These are phyloP conservation scores for Ormia ochracea DNA, from an alignment of 2,888 invertebrate genomes.

Conservation along the genomic window DNA sequence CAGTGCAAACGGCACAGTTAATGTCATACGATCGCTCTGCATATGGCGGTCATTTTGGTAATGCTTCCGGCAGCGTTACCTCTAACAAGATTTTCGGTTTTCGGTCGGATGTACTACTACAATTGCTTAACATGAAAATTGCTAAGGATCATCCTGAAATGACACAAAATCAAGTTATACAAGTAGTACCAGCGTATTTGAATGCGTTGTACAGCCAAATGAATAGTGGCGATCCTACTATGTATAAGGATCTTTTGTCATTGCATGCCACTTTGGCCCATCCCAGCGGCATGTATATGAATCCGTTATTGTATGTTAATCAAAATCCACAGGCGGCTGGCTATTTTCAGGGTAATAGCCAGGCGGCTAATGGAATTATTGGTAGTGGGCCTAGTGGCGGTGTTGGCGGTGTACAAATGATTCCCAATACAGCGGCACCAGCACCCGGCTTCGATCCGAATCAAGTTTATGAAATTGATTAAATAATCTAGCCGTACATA, in stretches of 20 bases:
- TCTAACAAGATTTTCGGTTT: slow-evolving; percentile 77
- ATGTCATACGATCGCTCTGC: slow-evolving; percentile 73
- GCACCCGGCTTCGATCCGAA: slow-evolving; percentile 70
- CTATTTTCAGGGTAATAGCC: slow-evolving; percentile 67
- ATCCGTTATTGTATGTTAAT: slow-evolving; percentile 74
- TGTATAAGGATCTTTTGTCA: slow-evolving; percentile 74
- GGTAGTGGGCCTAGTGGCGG: slow-evolving; percentile 35
- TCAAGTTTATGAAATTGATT: slow-evolving; percentile 74
- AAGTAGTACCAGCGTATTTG: slow-evolving; percentile 80
- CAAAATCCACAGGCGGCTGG: slow-evolving; percentile 73
- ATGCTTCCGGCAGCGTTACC: slow-evolving; percentile 75
- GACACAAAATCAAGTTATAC: slow-evolving; percentile 80
- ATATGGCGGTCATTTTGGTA: slow-evolving; percentile 71
- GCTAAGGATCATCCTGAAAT: slow-evolving; percentile 82
- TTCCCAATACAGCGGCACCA: slow-evolving; percentile 37
- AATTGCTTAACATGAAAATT: slow-evolving; percentile 77
- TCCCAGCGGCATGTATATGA: slow-evolving; percentile 75
- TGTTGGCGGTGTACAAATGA: slow-evolving; percentile 27
- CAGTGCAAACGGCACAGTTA: slow-evolving; percentile 73
- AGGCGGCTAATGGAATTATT: slow-evolving; percentile 45
- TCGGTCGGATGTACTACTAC: slow-evolving; percentile 75
- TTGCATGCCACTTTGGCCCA: slow-evolving; percentile 72
- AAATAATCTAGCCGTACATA: slow-evolving; percentile 49
- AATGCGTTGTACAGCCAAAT: slow-evolving; percentile 80
- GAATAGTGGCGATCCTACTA: slow-evolving; percentile 75